Evolutionary conservation across 2,113 vertebrate genomes (phyloP), one percentile per base, ranked within the genome.

Genomic region (Silurus glanis): DNA sequence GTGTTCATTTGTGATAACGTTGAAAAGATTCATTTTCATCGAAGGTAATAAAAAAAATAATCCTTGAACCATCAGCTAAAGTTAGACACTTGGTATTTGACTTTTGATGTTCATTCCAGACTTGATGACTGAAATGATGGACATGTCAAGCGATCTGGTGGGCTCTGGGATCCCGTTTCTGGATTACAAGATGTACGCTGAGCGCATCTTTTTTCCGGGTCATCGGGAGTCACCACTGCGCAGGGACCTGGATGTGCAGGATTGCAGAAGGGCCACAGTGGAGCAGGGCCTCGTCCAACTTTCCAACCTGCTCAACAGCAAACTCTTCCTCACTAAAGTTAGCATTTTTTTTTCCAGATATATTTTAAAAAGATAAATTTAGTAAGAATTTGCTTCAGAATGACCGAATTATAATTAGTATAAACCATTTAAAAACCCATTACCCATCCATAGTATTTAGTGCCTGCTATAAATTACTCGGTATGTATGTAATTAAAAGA

Each of bases 51-150:
- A 25, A 79, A 28, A 58, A 37, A 79, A 84, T 81, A 8, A 84
- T 83, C 56, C 53, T 87, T 83, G 58, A 74, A 83, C 13, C 28
- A 49, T 74, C 71, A 28, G 23, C 86, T 88, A 19, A 85, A 89
- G 82, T 83, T 69, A 71, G 59, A 49, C 82, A 13, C 37, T 56
- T 85, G 51, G 83, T 69, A 74, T 49, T 74, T 78, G 51, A 55
- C 19, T 5, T 45, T 78, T 51, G 13, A 64, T 85, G 88, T 90
- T 87, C 23, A 72, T 74, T 7, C 37, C 93, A 99, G 98, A 99
- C 92, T 93, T 99, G 88, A 99, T 99, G 98, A 99, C 98, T 0
- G 98, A 99, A 92, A 99, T 99, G 98, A 99, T 98, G 89, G 98
- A 99, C 90, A 96, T 99, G 93, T 98, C 98, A 85, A 99, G 97